phyloP scores from a whole-genome alignment of 2,797 vertebrate species.

The Siniperca undulata region DNA sequence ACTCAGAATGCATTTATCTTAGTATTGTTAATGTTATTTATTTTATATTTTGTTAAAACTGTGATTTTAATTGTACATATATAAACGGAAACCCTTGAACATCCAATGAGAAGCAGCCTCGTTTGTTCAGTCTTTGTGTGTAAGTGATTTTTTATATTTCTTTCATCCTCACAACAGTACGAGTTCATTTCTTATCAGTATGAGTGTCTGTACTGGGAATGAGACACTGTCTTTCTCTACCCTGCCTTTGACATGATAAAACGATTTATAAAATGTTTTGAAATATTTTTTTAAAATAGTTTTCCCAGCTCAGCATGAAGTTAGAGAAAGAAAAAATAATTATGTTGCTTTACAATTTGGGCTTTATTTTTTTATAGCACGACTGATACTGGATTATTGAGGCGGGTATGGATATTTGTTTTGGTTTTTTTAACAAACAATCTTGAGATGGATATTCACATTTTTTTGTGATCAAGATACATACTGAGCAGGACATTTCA shows the following conservation, averaged over 20 bases:
- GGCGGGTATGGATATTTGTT: too few species aligned
- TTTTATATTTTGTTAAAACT: conserved; percentile 86
- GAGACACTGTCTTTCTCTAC: not conserved
- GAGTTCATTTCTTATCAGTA: not conserved
- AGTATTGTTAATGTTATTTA: conserved; percentile 88
- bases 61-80: conserved; percentile 83
- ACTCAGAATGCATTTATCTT: conserved; percentile 79
- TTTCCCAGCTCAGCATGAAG: too few species aligned
- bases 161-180: not conserved
- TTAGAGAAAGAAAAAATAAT: too few species aligned
- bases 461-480: not conserved
- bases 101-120: conserved; percentile 52
- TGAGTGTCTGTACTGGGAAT: not conserved
- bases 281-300: too few species aligned
- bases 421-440: not conserved
- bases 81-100: conserved; percentile 79
- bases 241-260: not conserved
- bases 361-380: not conserved
- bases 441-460: not conserved
- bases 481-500: not conserved
- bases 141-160: not conserved
- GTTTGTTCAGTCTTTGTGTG: conserved; percentile 44
- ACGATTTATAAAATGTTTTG: not conserved
- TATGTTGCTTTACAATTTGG: not conserved
- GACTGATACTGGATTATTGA: not conserved